These are phyloP conservation scores for Hafferia zeledoni DNA, from an alignment of 2,797 vertebrate species.

Conservation along the genomic window DNA sequence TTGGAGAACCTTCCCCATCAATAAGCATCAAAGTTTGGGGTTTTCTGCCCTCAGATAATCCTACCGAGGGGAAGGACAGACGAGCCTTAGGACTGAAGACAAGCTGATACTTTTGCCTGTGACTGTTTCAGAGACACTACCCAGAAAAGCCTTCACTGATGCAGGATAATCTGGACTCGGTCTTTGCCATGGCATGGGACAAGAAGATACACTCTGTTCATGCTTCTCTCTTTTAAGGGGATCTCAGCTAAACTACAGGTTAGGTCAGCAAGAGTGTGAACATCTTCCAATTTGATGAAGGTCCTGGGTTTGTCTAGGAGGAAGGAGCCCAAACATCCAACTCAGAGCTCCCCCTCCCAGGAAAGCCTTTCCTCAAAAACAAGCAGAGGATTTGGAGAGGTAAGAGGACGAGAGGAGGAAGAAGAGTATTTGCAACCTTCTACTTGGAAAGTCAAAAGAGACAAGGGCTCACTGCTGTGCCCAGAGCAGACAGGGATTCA, in stretches of 20 bases:
- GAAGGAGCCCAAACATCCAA: background rate
- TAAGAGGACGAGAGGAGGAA: background rate
- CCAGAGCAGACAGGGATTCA: background rate
- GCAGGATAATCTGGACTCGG: background rate
- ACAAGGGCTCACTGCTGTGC: background rate
- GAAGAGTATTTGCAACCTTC: background rate
- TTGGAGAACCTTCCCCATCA: background rate
- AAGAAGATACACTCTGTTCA: background rate
- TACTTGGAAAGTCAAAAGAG: background rate
- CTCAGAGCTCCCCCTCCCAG: accelerated
- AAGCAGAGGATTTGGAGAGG: background rate
- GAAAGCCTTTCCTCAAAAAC: background rate
- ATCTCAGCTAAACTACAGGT: background rate
- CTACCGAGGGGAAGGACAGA: background rate
- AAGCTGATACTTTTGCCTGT: background rate
- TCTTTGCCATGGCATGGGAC: background rate
- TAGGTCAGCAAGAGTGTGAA: background rate
- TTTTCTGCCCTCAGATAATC: background rate
- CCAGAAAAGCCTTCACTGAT: background rate
- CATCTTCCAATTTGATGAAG: background rate
- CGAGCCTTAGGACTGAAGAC: background rate
- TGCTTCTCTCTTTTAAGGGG: background rate
- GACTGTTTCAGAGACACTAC: background rate
- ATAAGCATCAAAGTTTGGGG: background rate
- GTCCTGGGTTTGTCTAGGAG: background rate